Conservation (phyloP, 2,888 invertebrate genomes). For the Lysandra coridon region DNA sequence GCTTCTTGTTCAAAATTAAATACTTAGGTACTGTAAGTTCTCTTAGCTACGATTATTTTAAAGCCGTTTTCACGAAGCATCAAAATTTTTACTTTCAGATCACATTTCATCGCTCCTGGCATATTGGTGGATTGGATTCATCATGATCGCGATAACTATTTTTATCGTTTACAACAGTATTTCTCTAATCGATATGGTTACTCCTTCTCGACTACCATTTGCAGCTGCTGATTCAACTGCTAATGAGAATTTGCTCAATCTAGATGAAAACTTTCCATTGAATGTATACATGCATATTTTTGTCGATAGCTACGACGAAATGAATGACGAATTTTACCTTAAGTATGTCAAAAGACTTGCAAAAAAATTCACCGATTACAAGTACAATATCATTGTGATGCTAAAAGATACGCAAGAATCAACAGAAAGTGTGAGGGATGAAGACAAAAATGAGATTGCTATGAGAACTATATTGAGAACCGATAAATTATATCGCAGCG, state of each 20-base stretch:
- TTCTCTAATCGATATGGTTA: slow-evolving; percentile 51
- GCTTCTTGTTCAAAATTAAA: not conserved
- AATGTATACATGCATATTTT: slow-evolving; percentile 65
- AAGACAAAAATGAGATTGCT: slow-evolving; percentile 62
- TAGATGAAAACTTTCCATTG: slow-evolving; percentile 38
- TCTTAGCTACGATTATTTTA: not conserved
- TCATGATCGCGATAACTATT: slow-evolving; percentile 61
- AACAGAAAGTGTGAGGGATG: slow-evolving; percentile 47
- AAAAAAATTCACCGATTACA: slow-evolving; percentile 54
- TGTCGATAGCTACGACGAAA: slow-evolving; percentile 49
- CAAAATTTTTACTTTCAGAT: slow-evolving; percentile 52
- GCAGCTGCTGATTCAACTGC: slow-evolving; percentile 41
- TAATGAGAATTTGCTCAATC: slow-evolving; percentile 38
- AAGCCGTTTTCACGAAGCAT: not conserved
- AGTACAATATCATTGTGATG: slow-evolving; percentile 59
- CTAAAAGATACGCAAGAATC: slow-evolving; percentile 55
- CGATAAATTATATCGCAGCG: slow-evolving; percentile 42
- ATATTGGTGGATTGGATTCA: slow-evolving; percentile 68
- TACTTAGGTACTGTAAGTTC: not conserved
- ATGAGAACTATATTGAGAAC: slow-evolving; percentile 56
- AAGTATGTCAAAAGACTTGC: slow-evolving; percentile 58
- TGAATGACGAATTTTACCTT: slow-evolving; percentile 54
- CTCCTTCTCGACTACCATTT: slow-evolving; percentile 48
- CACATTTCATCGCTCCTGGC: slow-evolving; percentile 61
- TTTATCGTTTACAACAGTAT: slow-evolving; percentile 65